Percentiles rank a stretch among this genome's conserved stretches.
These are phyloP conservation scores for Platycercus adscitus DNA, from an alignment of 2,113 vertebrate genomes.

Conservation along the genomic window DNA sequence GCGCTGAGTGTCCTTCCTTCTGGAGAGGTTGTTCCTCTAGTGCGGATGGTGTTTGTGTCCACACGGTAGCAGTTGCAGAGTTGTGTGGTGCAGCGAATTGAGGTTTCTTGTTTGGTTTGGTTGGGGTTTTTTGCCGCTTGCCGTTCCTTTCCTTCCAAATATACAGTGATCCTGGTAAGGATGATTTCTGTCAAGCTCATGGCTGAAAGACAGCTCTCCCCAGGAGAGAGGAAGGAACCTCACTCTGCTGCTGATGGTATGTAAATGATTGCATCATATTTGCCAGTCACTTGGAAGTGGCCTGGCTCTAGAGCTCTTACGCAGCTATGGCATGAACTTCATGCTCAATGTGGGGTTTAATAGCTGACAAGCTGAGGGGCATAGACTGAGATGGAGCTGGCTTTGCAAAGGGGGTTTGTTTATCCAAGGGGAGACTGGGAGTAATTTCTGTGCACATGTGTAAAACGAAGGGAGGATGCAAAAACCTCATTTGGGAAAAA, in stretches of 20 bases:
- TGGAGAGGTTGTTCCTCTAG: neutral
- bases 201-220: constrained; percentile 43
- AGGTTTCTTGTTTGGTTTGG: neutral
- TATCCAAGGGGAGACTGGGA: neutral
- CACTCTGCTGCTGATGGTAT: constrained; percentile 23
- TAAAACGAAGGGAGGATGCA: neutral
- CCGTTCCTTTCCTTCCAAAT: neutral
- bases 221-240: constrained; percentile 49
- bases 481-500: neutral
- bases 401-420: neutral
- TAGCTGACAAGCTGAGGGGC: constrained; percentile 27
- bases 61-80: fast-evolving
- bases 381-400: neutral
- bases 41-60: neutral
- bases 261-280: constrained; percentile 55
- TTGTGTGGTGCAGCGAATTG: fast-evolving
- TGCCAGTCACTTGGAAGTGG: constrained; percentile 40
- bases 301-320: constrained; percentile 47
- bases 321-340: constrained; percentile 19
- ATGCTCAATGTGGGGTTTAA: constrained; percentile 32
- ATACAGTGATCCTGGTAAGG: neutral
- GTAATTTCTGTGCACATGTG: neutral
- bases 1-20: neutral
- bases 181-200: constrained; percentile 32
- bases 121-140: neutral